Evolutionary conservation across 2,113 vertebrate species (phyloP).

Genomic region (Prietella phreatophila): DNA sequence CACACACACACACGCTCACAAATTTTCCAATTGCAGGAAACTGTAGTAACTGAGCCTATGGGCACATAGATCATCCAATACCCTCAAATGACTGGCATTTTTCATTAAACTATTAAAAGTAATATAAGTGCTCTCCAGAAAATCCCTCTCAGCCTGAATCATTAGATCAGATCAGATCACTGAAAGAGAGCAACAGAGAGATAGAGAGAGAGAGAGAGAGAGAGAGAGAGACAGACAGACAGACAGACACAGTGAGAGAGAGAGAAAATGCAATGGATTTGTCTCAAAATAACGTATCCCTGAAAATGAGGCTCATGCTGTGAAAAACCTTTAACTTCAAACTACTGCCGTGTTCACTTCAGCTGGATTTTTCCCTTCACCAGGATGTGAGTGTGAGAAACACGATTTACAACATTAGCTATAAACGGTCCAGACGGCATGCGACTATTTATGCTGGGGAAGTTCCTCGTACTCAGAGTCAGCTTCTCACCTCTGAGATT

Average conservation of each 20-base stretch:
- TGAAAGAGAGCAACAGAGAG: background rate
- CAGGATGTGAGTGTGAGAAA: too few species aligned
- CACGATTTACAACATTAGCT: too few species aligned
- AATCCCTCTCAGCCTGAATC: background rate
- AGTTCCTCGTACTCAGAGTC: background rate
- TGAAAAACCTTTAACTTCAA: background rate
- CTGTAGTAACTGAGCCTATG: background rate
- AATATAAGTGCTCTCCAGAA: background rate
- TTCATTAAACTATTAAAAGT: background rate
- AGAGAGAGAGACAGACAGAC: background rate
- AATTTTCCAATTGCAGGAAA: background rate
- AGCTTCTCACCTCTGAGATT: too few species aligned
- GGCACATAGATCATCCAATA: background rate
- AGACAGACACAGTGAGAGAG: background rate
- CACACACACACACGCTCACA: constrained; percentile 3
- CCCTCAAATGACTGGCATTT: background rate
- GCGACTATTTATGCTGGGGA: background rate
- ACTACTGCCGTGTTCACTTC: too few species aligned
- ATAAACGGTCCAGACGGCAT: background rate
- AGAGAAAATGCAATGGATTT: background rate
- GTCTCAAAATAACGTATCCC: background rate
- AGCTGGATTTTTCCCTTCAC: too few species aligned
- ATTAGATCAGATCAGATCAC: background rate
- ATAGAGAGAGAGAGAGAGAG: background rate
- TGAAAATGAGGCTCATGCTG: background rate